Conservation (phyloP, 1,140 invertebrate genomes). For the Anastrepha ludens region DNA sequence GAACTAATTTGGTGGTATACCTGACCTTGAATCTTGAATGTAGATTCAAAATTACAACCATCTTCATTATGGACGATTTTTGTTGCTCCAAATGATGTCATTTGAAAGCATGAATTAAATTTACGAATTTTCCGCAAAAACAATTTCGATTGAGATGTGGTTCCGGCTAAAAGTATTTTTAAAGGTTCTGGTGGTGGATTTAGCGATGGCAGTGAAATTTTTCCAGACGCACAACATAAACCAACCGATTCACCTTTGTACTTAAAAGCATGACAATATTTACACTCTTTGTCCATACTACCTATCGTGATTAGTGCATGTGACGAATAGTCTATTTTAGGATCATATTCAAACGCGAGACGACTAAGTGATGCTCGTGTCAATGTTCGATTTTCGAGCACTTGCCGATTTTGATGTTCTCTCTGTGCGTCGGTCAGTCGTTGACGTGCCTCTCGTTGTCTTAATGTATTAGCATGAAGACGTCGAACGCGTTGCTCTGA, state of each 20-base stretch:
- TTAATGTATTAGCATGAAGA: not conserved
- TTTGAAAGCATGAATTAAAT: too few relatives aligned
- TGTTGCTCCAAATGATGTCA: too few relatives aligned
- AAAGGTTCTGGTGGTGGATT: too few relatives aligned
- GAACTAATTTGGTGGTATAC: slow-evolving; percentile 74
- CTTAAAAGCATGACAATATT: too few relatives aligned
- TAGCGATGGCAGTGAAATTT: too few relatives aligned
- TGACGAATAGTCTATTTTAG: too few relatives aligned
- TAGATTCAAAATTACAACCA: slow-evolving; percentile 67
- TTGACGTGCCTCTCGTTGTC: not conserved
- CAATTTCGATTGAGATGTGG: not conserved
- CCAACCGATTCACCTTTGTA: too few relatives aligned
- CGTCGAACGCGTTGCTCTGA: not conserved
- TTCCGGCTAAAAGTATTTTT: not conserved
- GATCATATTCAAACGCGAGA: too few relatives aligned
- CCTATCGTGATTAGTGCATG: too few relatives aligned
- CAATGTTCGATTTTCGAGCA: not conserved
- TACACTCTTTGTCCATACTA: too few relatives aligned
- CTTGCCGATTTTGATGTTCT: not conserved
- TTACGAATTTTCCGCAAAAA: too few relatives aligned
- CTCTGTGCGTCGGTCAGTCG: not conserved
- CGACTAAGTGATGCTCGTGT: slow-evolving; percentile 63
- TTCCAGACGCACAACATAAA: too few relatives aligned
- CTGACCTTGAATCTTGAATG: slow-evolving; percentile 75
- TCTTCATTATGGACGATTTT: slow-evolving; percentile 66